Percentiles rank a stretch among this genome's conserved stretches.
Evolutionary conservation across 2,888 invertebrate species (phyloP).

Genomic region (Eucera pruinosa): DNA sequence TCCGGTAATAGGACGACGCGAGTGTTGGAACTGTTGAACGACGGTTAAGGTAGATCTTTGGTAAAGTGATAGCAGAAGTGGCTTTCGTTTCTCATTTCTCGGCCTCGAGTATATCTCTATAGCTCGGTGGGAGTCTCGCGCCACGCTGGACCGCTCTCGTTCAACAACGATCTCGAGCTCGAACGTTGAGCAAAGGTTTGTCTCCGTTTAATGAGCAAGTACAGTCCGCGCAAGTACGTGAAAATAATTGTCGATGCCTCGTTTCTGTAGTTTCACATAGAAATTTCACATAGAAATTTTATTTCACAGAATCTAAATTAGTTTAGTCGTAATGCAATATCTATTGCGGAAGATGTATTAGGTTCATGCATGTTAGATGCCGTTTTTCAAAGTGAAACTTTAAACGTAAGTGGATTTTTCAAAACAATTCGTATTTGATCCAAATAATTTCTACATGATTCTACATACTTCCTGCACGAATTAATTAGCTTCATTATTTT

Average conservation of each 20-base stretch:
- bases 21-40: slow-evolving; percentile 57
- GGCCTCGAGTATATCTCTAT: slow-evolving; percentile 45
- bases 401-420: too few species aligned
- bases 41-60: slow-evolving; percentile 50
- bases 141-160: slow-evolving; percentile 35
- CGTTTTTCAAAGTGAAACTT: too few species aligned
- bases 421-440: too few species aligned
- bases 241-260: slow-evolving; percentile 8
- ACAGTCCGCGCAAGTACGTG: slow-evolving; percentile 15
- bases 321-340: too few species aligned
- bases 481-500: too few species aligned
- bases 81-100: slow-evolving; percentile 62
- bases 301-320: too few species aligned
- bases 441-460: too few species aligned
- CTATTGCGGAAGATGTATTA: too few species aligned
- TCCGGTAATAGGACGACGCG: slow-evolving; percentile 27
- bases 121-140: slow-evolving; percentile 25
- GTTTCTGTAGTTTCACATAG: too few species aligned
- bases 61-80: slow-evolving; percentile 61
- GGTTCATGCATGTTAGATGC: too few species aligned
- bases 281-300: too few species aligned
- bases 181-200: slow-evolving; percentile 67
- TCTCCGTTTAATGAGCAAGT: slow-evolving; percentile 57
- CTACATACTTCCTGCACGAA: too few species aligned
- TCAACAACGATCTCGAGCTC: slow-evolving; percentile 58